These are phyloP conservation scores for Alaudala cheleensis DNA, from an alignment of 2,113 vertebrate genomes.

Conservation along the genomic window DNA sequence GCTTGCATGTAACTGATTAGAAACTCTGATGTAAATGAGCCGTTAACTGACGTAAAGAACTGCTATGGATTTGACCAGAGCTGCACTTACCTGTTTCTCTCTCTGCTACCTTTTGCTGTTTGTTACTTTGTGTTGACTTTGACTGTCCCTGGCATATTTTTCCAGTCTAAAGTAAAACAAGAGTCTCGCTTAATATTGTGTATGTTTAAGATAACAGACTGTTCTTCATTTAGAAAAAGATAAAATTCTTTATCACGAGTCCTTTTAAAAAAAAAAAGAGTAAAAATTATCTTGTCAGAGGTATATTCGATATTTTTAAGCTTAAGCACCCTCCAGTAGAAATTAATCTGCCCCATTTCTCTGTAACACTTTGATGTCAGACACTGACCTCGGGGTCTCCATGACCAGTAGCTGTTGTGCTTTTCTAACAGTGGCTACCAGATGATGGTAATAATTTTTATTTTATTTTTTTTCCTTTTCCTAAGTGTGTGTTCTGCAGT, in stretches of 20 bases:
- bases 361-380: conserved; percentile 57
- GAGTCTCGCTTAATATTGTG: conserved; percentile 75
- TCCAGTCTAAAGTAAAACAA: conserved; percentile 76
- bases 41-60: conserved; percentile 79
- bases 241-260: conserved; percentile 54
- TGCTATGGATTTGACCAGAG: conserved; percentile 85
- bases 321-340: conserved; percentile 46
- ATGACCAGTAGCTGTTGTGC: conserved; percentile 50
- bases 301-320: conserved; percentile 61
- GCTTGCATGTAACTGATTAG: conserved; percentile 90
- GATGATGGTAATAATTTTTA: background rate
- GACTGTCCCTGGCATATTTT: conserved; percentile 77
- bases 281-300: conserved; percentile 67
- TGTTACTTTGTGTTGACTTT: conserved; percentile 79
- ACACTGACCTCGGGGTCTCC: conserved; percentile 6
- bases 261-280: conserved; percentile 59
- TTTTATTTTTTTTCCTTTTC: background rate
- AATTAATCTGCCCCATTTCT: conserved; percentile 41
- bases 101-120: conserved; percentile 73
- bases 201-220: conserved; percentile 75
- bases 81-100: conserved; percentile 84
- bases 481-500: conserved; percentile 58
- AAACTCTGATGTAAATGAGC: conserved; percentile 84
- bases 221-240: conserved; percentile 64
- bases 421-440: conserved; percentile 62